phyloP scores from a whole-genome alignment of 2,113 vertebrate genomes.

The Lipophrys pholis region DNA sequence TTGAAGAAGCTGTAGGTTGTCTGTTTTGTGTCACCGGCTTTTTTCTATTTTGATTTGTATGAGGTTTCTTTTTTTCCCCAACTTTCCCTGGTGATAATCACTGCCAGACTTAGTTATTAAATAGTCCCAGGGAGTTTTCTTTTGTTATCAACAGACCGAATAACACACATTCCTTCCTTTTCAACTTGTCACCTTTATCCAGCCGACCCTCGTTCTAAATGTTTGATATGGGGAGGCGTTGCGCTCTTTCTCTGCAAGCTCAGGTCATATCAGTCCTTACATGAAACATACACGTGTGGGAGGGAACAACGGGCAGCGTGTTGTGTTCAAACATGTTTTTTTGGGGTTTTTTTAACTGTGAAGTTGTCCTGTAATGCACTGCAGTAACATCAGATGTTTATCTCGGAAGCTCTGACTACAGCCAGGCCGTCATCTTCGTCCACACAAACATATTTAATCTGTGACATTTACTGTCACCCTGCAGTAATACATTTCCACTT shows the following conservation, averaged over 20 bases:
- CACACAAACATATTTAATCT: slow-evolving; percentile 48
- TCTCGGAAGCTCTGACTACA: slow-evolving; percentile 40
- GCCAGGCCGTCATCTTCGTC: slow-evolving; percentile 10
- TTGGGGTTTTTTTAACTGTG: slow-evolving; percentile 69
- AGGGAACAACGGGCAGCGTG: neutral
- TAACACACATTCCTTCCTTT: slow-evolving; percentile 73
- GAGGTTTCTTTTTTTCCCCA: slow-evolving; percentile 30
- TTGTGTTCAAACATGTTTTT: slow-evolving; percentile 38
- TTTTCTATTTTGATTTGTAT: slow-evolving; percentile 41
- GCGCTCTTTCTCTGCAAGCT: slow-evolving; percentile 10
- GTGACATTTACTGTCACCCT: slow-evolving; percentile 23
- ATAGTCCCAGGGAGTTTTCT: slow-evolving; percentile 57
- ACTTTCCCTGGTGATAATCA: slow-evolving; percentile 31
- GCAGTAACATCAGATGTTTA: slow-evolving; percentile 52
- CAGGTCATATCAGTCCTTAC: neutral
- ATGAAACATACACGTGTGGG: neutral
- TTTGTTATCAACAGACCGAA: slow-evolving; percentile 74
- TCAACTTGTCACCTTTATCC: slow-evolving; percentile 53
- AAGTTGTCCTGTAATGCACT: slow-evolving; percentile 69
- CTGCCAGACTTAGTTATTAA: slow-evolving; percentile 56
- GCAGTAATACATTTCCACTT: slow-evolving; percentile 14
- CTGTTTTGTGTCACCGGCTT: slow-evolving; percentile 45
- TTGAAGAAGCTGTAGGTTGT: slow-evolving; percentile 37
- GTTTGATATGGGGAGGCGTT: slow-evolving; percentile 32
- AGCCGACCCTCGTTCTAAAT: slow-evolving; percentile 26